These are phyloP conservation scores for Dreissena rostriformis DNA, from an alignment of 1,140 invertebrate species.

Conservation along the genomic window DNA sequence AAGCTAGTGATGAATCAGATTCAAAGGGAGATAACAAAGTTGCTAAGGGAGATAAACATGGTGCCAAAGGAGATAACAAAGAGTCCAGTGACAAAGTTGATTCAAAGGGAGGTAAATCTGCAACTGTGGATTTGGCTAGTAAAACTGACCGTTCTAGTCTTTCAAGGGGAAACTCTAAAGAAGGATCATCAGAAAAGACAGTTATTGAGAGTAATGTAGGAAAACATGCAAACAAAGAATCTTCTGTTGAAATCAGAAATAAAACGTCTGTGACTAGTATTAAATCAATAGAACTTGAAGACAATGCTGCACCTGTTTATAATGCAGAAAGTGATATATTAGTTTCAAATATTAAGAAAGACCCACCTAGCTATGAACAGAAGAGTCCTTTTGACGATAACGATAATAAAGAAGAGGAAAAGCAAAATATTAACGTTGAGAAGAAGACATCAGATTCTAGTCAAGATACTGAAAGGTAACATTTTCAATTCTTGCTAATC, in stretches of 20 bases:
- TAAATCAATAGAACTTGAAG: too few species aligned
- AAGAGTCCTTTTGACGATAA: constrained; percentile 94
- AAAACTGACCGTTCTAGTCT: constrained; percentile 38
- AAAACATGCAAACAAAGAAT: background rate
- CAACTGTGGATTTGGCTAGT: too few species aligned
- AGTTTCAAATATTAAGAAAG: too few species aligned
- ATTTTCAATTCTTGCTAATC: too few species aligned
- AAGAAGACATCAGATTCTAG: too few species aligned
- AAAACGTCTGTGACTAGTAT: background rate
- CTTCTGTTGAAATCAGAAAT: background rate
- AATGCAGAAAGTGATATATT: too few species aligned
- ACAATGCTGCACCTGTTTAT: too few species aligned
- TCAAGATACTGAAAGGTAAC: too few species aligned
- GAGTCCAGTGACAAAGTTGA: constrained; percentile 11
- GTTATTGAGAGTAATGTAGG: background rate
- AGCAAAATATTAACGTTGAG: background rate
- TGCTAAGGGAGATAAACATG: constrained; percentile 78
- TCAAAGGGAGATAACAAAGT: background rate
- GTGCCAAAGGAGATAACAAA: constrained; percentile 12
- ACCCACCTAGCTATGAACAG: background rate
- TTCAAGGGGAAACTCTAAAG: constrained; percentile 47
- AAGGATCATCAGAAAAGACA: constrained; percentile 16
- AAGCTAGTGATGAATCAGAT: background rate
- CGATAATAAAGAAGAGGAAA: constrained; percentile 88
- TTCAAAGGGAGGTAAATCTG: too few species aligned